Evolutionary conservation across 2,888 invertebrate genomes (phyloP), one percentile per base, ranked within the genome.

Genomic region (Drosophila affinis): DNA sequence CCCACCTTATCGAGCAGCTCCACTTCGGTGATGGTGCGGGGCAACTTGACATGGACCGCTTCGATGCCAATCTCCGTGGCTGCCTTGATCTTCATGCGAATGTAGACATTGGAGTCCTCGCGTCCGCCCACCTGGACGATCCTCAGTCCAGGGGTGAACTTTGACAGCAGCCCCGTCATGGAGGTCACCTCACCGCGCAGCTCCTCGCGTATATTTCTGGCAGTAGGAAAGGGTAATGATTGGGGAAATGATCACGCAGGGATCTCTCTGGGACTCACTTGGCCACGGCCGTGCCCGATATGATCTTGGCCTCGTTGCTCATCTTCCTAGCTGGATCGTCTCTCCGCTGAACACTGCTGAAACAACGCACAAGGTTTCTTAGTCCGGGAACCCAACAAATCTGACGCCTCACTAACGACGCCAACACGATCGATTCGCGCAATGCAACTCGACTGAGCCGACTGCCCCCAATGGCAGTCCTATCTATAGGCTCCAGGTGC

Each of bases 101-200:
- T 99, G 93, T 99, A 99, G 6, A 99, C 98, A 93, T 99, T 99
- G 51, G 99, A 99, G 93, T 99, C 99, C 91, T 98, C 98, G 1
- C 99, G 94, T 2, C 96, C 96, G 12, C 99, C 99, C 71, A 99
- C 99, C 94, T 99, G 96, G 51, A 99, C 96, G 90, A 99, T 98
- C 24, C 98, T 97, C 77, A 99, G 93, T 14, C 96, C 95, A 0
- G 96, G 96, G 75, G 92, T 92, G 91, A 96, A 97, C 70, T 93
- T 92, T 3, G 95, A 93, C 63, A 94, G 88, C 73, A 93, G 91
- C 60, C 93, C 90, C 55, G 94, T 93, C 73, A 96, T 91, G 60
- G 93, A 92, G 5, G 91, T 88, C 5, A 98, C 96, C 88, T 97
- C 94, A 79, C 93, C 92, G 9, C 94, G 93, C 52, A 98, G 93